Conservation (phyloP, 2,113 vertebrate species). For the Istiophorus platypterus region DNA sequence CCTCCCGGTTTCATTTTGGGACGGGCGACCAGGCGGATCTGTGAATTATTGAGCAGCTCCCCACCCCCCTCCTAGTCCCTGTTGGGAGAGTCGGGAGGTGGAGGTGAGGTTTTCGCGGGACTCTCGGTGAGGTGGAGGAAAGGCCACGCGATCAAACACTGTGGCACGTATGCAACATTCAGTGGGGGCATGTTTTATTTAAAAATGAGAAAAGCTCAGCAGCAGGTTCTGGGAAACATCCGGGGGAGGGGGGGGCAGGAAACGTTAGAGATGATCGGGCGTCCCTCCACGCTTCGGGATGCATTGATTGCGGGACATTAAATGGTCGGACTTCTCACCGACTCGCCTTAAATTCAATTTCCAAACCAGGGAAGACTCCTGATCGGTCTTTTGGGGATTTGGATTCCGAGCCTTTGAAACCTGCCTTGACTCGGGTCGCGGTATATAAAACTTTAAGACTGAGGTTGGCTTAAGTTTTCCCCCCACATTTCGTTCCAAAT, state of each 20-base stretch:
- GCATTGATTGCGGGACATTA: background rate
- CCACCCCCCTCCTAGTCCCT: conserved; percentile 17
- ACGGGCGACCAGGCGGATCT: background rate
- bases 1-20: conserved; percentile 34
- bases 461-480: background rate
- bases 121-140: conserved; percentile 15
- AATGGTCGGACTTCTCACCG: background rate
- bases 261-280: background rate
- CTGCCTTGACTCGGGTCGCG: background rate
- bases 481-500: background rate
- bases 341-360: background rate
- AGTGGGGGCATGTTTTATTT: conserved; percentile 44
- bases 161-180: conserved; percentile 33
- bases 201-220: background rate
- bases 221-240: background rate
- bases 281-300: background rate
- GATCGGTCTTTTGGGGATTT: background rate
- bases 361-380: background rate
- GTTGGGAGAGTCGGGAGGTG: conserved; percentile 11
- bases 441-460: background rate
- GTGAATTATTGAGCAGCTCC: conserved; percentile 53
- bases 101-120: conserved; percentile 20
- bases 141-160: conserved; percentile 16
- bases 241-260: background rate
- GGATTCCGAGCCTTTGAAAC: background rate